A percentile compares a stretch with the other conserved stretches of the same genome.
These are phyloP conservation scores for Choreutis nemorana DNA, from an alignment of 2,888 invertebrate genomes.

Conservation along the genomic window DNA sequence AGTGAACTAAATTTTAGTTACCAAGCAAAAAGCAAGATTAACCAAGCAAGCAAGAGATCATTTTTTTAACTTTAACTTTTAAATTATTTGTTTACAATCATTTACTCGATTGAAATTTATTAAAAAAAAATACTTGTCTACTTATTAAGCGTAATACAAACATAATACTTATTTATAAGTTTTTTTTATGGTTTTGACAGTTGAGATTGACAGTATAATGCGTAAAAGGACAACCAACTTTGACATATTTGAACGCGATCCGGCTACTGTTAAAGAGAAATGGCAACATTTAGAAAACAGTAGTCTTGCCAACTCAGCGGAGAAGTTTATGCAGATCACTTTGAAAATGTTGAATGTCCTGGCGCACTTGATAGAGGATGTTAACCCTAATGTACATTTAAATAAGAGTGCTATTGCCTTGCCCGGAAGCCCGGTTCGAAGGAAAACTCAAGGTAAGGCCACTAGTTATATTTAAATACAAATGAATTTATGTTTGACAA, in stretches of 20 bases:
- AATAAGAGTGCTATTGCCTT: slow-evolving; percentile 58
- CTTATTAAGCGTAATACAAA: no score
- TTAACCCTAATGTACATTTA: slow-evolving; percentile 58
- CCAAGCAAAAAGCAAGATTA: no score
- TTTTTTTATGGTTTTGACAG: slow-evolving; percentile 26
- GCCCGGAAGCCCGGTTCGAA: slow-evolving; percentile 64
- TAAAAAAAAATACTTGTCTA: no score
- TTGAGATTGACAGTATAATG: slow-evolving; percentile 54
- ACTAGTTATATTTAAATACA: no score
- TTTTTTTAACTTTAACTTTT: no score
- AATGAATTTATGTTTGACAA: slow-evolving; percentile 1
- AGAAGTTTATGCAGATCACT: slow-evolving; percentile 72
- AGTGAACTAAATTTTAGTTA: no score
- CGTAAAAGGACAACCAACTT: slow-evolving; percentile 30
- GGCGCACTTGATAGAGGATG: slow-evolving; percentile 78
- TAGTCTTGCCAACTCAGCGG: slow-evolving; percentile 61
- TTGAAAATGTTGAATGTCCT: slow-evolving; percentile 77
- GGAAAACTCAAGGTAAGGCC: slow-evolving; percentile 48
- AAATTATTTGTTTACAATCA: no score
- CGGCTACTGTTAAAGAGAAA: slow-evolving; percentile 30
- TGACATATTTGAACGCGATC: slow-evolving; percentile 48
- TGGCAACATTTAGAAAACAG: slow-evolving; percentile 49
- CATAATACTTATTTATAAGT: no score
- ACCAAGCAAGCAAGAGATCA: no score
- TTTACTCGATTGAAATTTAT: no score